These are phyloP conservation scores for Tinamus major DNA, from an alignment of 2,797 vertebrate species.

Conservation along the genomic window DNA sequence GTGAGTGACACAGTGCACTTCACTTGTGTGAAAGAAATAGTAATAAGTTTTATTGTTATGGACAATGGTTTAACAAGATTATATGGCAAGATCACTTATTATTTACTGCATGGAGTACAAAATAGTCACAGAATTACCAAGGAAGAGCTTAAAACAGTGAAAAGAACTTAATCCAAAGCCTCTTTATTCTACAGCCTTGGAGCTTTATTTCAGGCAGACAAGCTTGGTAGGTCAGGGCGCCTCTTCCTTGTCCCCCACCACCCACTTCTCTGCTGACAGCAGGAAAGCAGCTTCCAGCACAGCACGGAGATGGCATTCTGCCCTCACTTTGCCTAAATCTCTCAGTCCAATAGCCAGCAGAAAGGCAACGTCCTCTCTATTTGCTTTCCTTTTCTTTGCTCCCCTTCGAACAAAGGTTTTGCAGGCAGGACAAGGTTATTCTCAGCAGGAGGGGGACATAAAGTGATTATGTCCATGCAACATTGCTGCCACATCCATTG, in stretches of 20 bases:
- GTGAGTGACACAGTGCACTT: no score
- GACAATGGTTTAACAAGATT: no score
- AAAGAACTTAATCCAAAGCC: neutral
- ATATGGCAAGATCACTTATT: no score
- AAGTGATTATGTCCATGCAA: neutral
- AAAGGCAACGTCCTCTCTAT: neutral
- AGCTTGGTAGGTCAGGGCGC: neutral
- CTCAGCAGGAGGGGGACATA: neutral
- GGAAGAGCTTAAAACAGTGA: neutral
- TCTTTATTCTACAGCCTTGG: slow-evolving; percentile 1
- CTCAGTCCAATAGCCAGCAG: neutral
- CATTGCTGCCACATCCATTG: neutral
- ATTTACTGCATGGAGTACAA: no score
- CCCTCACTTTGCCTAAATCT: slow-evolving; percentile 19
- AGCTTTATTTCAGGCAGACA: slow-evolving; percentile 24
- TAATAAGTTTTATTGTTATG: no score
- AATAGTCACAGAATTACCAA: neutral
- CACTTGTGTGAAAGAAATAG: no score
- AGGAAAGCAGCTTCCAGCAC: slow-evolving; percentile 16
- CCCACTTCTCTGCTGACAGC: neutral
- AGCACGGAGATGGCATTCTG: slow-evolving; percentile 13
- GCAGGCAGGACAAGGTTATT: neutral
- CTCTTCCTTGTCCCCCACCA: neutral
- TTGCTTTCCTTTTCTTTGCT: neutral
- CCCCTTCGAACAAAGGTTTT: neutral